Base-by-base conservation (phyloP, 2,888 invertebrate genomes). In the Diarsia rubi region DNA sequence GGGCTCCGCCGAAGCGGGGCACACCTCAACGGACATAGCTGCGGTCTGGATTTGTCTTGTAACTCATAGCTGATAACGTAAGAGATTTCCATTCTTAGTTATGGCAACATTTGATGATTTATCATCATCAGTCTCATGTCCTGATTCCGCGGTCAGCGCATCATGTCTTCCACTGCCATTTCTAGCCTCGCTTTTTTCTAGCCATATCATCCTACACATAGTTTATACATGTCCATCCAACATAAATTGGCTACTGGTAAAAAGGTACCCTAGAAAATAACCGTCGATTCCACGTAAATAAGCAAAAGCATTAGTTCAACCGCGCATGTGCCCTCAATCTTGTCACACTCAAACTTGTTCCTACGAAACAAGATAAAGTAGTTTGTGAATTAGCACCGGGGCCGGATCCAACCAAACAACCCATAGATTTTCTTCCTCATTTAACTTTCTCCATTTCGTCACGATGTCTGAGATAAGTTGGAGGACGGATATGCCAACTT, bases 391-490 rank as follows among this genome's bases (percentile, higher is more conserved):
- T 93, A 93, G 90, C 90, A 83, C 89, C 86, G 85, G 90, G 89
- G 85, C 86, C 86, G 88, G 91, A 91, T 91, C 92, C 91, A 90
- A 91, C 92, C 91, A 91, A 92, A 92, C 91, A 92, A 89, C 90
- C 91, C 91, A 92, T 93, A 93, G 90, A 93, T 93, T 94, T 94
- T 93, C 93, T 90, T 93, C 91, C 92, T 93, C 93, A 94, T 94
- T 94, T 92, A 95, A 95, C 93, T 94, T 94, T 90, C 88, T 88
- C 84, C 84, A 86, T 85, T 86, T 83, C 79, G 74, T 82, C 73
- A 84, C 85, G 89, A 91, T 90, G 86, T 81, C 86, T 78, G 31
- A 88, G 92, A 93, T 93, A 92, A 92, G 91, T 90, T 84, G 80
- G 78, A 73, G 83, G 63, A 75, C 75, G 85, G 67, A 69, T 87